Evolutionary conservation across 2,888 invertebrate species (phyloP).

Genomic region (Callyntrura sp.): DNA sequence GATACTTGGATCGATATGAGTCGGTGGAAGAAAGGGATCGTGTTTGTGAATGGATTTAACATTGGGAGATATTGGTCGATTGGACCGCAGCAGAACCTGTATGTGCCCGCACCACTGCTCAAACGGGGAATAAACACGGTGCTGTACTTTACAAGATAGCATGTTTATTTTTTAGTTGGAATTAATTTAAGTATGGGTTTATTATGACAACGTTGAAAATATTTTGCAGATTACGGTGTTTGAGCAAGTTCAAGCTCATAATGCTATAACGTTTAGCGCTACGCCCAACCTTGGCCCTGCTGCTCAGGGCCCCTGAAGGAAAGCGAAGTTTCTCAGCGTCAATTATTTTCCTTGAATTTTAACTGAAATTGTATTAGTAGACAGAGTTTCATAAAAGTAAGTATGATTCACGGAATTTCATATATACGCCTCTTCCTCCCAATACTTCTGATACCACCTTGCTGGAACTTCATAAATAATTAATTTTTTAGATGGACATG

Average conservation of each 20-base stretch:
- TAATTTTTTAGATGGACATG: too few relatives aligned
- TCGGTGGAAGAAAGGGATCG: slow-evolving; percentile 91
- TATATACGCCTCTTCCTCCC: too few relatives aligned
- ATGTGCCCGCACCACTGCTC: slow-evolving; percentile 92
- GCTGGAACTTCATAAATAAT: too few relatives aligned
- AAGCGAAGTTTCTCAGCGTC: too few relatives aligned
- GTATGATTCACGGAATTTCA: too few relatives aligned
- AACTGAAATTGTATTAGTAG: too few relatives aligned
- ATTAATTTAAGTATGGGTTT: too few relatives aligned
- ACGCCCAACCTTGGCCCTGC: slow-evolving; percentile 79
- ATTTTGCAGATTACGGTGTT: slow-evolving; percentile 83
- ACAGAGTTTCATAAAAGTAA: too few relatives aligned
- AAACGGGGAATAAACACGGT: slow-evolving; percentile 87
- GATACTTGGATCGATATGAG: slow-evolving; percentile 93
- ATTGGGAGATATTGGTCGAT: slow-evolving; percentile 94
- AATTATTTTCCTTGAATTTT: too few relatives aligned
- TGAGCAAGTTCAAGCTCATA: slow-evolving; percentile 82
- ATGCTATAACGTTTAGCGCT: slow-evolving; percentile 78
- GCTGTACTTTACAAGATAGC: slow-evolving; percentile 37
- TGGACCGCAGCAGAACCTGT: slow-evolving; percentile 94
- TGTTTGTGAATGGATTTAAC: slow-evolving; percentile 94
- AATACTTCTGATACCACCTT: too few relatives aligned
- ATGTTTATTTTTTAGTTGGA: too few relatives aligned
- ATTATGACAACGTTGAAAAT: too few relatives aligned
- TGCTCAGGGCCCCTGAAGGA: not conserved